Conservation (phyloP, 2,113 vertebrate species). For the Chloroceryle aenea region DNA sequence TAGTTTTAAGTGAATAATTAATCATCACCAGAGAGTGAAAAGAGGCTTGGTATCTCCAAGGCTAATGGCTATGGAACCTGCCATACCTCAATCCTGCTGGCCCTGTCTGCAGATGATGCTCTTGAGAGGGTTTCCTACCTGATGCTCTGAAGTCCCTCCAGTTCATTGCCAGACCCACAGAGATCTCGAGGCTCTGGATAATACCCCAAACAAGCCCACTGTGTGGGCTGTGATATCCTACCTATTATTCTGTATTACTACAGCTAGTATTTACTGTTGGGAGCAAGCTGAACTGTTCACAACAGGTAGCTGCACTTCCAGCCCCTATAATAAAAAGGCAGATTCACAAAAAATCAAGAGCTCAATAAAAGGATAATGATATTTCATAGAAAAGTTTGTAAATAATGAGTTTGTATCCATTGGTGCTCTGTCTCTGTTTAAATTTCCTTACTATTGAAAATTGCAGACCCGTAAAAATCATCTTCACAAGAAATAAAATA, state of each 20-base stretch:
- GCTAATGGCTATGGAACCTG: neutral
- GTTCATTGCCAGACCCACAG: neutral
- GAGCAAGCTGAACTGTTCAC: neutral
- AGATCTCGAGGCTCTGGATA: neutral
- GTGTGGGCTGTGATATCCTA: neutral
- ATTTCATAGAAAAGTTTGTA: neutral
- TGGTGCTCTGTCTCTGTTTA: neutral
- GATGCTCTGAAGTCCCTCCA: neutral
- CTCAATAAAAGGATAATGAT: neutral
- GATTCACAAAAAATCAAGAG: neutral
- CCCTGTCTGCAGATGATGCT: neutral
- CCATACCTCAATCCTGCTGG: neutral
- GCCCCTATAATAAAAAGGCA: neutral
- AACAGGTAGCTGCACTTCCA: neutral
- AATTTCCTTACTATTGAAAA: neutral
- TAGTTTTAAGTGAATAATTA: conserved; percentile 6
- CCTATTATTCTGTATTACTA: neutral
- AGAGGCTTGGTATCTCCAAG: neutral
- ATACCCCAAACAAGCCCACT: neutral
- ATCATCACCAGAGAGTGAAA: neutral
- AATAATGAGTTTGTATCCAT: neutral
- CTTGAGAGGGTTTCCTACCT: neutral
- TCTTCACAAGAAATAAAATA: neutral
- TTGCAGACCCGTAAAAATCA: neutral
- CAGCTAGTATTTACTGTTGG: neutral